Evolutionary conservation across 2,113 vertebrate genomes (phyloP).

Genomic region (Megaceryle torquata): DNA sequence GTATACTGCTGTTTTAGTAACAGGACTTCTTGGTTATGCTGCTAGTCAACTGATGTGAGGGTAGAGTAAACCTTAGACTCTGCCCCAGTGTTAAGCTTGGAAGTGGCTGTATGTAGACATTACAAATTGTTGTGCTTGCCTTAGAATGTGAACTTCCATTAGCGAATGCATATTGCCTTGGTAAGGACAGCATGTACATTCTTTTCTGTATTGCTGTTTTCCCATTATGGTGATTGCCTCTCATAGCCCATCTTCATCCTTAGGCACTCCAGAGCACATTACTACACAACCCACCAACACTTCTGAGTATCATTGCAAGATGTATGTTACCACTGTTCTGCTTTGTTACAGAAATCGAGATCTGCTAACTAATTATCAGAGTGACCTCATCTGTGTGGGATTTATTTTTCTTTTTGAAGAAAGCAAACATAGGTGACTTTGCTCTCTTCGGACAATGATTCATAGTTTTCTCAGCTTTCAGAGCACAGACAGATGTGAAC

Average conservation of each 20-base stretch:
- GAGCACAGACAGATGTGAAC: neutral
- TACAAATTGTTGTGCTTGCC: neutral
- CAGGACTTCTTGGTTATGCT: neutral
- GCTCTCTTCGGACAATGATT: neutral
- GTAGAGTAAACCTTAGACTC: neutral
- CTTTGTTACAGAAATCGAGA: neutral
- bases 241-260: neutral
- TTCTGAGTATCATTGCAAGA: neutral
- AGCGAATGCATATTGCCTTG: neutral
- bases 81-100: neutral
- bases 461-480: neutral
- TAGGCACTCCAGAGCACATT: neutral
- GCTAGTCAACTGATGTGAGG: neutral
- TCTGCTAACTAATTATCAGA: neutral
- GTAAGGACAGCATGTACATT: neutral
- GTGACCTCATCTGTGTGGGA: neutral
- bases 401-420: neutral
- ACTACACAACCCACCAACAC: neutral
- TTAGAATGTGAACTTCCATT: neutral
- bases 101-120: neutral
- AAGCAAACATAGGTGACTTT: neutral
- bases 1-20: neutral
- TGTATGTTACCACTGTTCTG: neutral
- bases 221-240: neutral
- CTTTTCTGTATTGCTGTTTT: neutral